These are phyloP conservation scores for Tenthredo distinguenda DNA, from an alignment of 2,888 invertebrate species.

Conservation along the genomic window DNA sequence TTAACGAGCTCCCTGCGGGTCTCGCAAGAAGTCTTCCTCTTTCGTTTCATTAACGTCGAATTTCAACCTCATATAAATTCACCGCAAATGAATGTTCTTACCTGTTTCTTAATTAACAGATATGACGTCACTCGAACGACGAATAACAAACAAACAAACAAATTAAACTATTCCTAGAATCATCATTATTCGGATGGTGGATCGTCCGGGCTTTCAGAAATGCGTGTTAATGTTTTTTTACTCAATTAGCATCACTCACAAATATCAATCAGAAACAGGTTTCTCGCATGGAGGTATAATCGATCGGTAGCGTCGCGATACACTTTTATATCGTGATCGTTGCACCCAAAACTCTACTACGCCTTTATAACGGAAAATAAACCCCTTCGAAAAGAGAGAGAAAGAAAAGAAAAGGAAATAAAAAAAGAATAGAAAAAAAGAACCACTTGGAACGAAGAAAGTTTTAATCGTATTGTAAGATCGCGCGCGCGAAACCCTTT, in stretches of 20 bases:
- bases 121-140: neutral
- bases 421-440: neutral
- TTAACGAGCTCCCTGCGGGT: slow-evolving; percentile 2
- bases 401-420: neutral
- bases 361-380: neutral
- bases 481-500: slow-evolving; percentile 33
- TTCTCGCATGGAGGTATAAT: neutral
- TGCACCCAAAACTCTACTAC: neutral
- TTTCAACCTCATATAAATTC: slow-evolving; percentile 37
- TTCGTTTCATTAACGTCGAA: slow-evolving; percentile 45
- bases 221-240: slow-evolving; percentile 23
- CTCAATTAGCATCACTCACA: slow-evolving; percentile 38
- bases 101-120: slow-evolving; percentile 23
- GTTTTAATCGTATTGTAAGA: slow-evolving; percentile 26
- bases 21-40: neutral
- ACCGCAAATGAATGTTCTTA: neutral
- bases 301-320: neutral
- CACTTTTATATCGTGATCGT: neutral
- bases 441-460: neutral
- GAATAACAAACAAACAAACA: neutral
- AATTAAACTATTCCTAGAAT: slow-evolving; percentile 36
- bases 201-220: neutral
- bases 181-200: neutral
- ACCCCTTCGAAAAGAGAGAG: neutral
- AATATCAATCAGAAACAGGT: slow-evolving; percentile 12